These are phyloP conservation scores for Spilosoma lubricipeda DNA, from an alignment of 2,888 invertebrate species.

Conservation along the genomic window DNA sequence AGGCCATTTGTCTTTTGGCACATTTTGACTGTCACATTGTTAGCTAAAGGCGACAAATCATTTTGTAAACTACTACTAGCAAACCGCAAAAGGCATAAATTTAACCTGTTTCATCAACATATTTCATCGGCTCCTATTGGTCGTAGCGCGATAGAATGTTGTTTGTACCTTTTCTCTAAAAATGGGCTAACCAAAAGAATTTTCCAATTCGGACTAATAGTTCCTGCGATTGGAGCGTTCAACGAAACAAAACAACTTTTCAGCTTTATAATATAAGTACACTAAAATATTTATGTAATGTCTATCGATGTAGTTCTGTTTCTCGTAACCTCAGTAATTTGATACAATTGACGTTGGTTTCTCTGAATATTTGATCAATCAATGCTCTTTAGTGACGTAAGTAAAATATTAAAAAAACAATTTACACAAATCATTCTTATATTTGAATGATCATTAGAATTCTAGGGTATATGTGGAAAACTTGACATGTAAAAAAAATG, in stretches of 20 bases:
- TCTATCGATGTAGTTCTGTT: slow-evolving; percentile 35
- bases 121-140: not conserved
- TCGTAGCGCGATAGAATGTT: not conserved
- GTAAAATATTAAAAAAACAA: not conserved
- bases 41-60: slow-evolving; percentile 36
- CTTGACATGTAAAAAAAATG: not conserved
- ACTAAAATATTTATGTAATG: not conserved
- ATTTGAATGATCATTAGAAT: not conserved
- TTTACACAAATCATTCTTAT: not conserved
- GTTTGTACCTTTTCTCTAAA: too few species aligned
- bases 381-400: slow-evolving; percentile 1
- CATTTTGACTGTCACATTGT: slow-evolving; percentile 54
- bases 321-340: slow-evolving; percentile 29
- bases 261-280: not conserved
- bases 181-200: too few species aligned
- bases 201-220: too few species aligned
- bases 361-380: slow-evolving; percentile 27
- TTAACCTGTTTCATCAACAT: not conserved
- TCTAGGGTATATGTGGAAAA: not conserved
- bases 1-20: slow-evolving; percentile 61
- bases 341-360: slow-evolving; percentile 38
- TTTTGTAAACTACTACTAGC: slow-evolving; percentile 25
- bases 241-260: not conserved
- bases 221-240: not conserved
- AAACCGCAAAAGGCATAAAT: not conserved